Base-by-base conservation (phyloP, 2,888 invertebrate genomes). In the Willowsia nigromaculata region DNA sequence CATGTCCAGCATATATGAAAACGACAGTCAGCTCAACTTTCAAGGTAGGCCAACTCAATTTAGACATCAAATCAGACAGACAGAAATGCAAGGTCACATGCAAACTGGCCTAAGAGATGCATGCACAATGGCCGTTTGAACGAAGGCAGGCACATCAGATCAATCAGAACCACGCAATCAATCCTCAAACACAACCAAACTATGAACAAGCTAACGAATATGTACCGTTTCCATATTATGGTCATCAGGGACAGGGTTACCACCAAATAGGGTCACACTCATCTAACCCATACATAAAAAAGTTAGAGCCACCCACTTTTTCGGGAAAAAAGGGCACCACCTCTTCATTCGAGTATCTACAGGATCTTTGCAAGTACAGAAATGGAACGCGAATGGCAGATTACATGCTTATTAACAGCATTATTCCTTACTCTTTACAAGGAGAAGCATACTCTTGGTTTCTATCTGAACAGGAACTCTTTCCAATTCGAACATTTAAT, bases 371-470 rank as follows among this genome's bases (percentile, higher is more conserved):
- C n/a, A 47, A 68, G 50, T 83, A 13, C 22, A 27, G 30, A 33
- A 4, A 27, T 0, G 65, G 65, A 4, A 50, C 50, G 7, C 25
- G 18, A 13, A 27, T 33, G 0, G 4, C 68, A 5, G 83, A 83
- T 18, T 4, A n/a, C 15, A 68, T 68, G 0, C 22, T 84, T 7
- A n/a, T 74, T 7, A 22, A 4, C 0, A 25, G 22, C 0, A 6
- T 71, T 7, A 37, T 84, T n/a, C 84, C 84, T 0, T 40, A 56
- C 18, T 11, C 50, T 15, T n/a, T 84, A 33, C 40, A 25, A 1
- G 84, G 65, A 0, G 56, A 84, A 15, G 84, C 84, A 15, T 74
- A 53, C 30, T 74, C 56, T 0, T 84, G 84, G 84, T 74, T 18
- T 22, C n/a, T 15, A 37, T 25, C 47, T 6, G 84, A 84, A 30